phyloP scores from a whole-genome alignment of 2,113 vertebrate species.

The Catharus bicknelli region DNA sequence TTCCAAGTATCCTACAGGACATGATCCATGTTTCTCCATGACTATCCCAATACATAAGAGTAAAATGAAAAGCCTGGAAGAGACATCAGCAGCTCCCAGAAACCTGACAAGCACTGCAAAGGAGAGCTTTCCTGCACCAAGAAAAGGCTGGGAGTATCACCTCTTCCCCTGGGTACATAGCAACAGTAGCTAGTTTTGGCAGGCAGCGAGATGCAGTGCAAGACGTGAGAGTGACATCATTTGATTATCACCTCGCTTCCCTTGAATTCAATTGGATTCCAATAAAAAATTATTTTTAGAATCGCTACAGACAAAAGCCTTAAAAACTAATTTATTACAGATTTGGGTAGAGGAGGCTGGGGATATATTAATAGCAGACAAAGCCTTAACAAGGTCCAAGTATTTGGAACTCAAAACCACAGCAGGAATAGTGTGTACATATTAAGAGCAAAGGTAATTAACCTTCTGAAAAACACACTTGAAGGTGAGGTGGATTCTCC shows the following conservation, averaged over 20 bases:
- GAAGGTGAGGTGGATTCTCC: background rate
- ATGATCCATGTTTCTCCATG: fast-evolving
- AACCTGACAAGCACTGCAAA: background rate
- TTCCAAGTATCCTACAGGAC: background rate
- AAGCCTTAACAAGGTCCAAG: background rate
- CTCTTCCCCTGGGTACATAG: slow-evolving; percentile 56
- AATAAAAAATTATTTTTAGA: slow-evolving; percentile 57
- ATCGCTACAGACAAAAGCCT: slow-evolving; percentile 28
- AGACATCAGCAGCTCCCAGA: background rate
- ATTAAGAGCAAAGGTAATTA: background rate
- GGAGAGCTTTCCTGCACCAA: background rate
- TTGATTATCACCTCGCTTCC: slow-evolving; percentile 55
- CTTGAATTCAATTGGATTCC: slow-evolving; percentile 22
- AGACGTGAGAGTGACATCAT: slow-evolving; percentile 49
- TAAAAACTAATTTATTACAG: slow-evolving; percentile 11
- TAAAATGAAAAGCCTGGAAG: background rate
- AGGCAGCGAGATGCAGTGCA: background rate
- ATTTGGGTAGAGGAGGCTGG: background rate
- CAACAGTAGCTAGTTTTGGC: slow-evolving; percentile 63
- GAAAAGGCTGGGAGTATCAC: slow-evolving; percentile 29
- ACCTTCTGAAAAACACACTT: background rate
- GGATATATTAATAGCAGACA: slow-evolving; percentile 1
- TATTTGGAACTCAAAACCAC: background rate
- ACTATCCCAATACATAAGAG: background rate
- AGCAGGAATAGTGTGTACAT: background rate